These are phyloP conservation scores for Coregonus ussuriensis DNA, from an alignment of 2,797 vertebrate genomes.

Conservation along the genomic window DNA sequence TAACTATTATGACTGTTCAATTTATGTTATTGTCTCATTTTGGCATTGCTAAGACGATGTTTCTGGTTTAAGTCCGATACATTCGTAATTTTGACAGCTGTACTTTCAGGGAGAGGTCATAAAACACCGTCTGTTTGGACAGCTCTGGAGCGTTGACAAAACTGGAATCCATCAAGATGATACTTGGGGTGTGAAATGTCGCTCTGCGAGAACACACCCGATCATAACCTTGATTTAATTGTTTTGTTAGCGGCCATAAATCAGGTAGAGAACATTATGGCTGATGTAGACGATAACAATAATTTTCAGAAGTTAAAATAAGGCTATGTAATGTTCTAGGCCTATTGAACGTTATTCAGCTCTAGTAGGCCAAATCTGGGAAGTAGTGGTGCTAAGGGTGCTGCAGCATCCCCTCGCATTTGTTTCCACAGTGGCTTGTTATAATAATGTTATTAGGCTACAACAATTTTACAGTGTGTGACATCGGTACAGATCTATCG, in stretches of 20 bases:
- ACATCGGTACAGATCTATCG: slow-evolving; percentile 52
- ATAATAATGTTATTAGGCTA: slow-evolving; percentile 36
- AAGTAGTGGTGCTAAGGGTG: too few species aligned
- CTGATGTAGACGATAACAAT: too few species aligned
- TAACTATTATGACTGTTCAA: not conserved
- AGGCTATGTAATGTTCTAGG: too few species aligned
- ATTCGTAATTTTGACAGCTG: not conserved
- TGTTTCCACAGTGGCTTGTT: slow-evolving; percentile 46
- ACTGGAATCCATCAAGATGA: slow-evolving; percentile 63
- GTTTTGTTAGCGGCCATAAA: not conserved
- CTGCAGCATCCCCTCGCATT: slow-evolving; percentile 12
- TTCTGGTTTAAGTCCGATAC: not conserved
- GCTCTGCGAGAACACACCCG: not conserved
- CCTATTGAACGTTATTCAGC: too few species aligned
- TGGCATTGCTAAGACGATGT: not conserved
- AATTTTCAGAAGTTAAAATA: too few species aligned
- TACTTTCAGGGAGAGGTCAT: not conserved
- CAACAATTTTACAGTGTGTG: slow-evolving; percentile 30
- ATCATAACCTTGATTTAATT: not conserved
- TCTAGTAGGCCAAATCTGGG: too few species aligned
- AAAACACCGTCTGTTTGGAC: slow-evolving; percentile 65
- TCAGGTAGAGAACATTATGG: not conserved
- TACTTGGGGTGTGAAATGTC: not conserved
- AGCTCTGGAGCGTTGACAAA: slow-evolving; percentile 73
- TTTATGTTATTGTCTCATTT: not conserved